Percentiles rank a stretch among this genome's conserved stretches.
Conservation (phyloP, 2,797 vertebrate species). For the Microchirus variegatus region DNA sequence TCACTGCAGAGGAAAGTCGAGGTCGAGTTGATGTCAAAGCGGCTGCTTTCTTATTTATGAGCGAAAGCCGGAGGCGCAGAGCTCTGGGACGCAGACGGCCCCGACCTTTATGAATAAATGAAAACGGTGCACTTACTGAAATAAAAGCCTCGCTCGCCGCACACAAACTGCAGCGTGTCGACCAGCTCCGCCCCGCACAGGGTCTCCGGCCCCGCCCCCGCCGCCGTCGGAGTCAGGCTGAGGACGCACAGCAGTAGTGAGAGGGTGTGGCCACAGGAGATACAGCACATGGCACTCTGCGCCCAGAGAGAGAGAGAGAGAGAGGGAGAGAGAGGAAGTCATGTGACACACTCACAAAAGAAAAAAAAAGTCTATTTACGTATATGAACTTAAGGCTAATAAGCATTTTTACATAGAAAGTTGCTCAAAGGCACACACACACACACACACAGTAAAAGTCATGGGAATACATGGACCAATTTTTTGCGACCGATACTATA, state of each 20-base stretch:
- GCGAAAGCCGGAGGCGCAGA: constrained; percentile 71
- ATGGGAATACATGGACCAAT: too few species aligned
- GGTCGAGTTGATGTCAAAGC: constrained; percentile 71
- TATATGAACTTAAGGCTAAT: too few species aligned
- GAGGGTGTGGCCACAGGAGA: constrained; percentile 91
- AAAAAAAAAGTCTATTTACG: too few species aligned
- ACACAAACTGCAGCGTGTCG: constrained; percentile 98
- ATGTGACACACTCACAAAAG: constrained; percentile 18
- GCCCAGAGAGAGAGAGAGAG: constrained; percentile 32
- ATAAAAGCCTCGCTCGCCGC: constrained; percentile 99
- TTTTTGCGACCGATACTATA: too few species aligned
- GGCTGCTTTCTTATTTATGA: constrained; percentile 84
- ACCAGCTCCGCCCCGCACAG: constrained; percentile 98
- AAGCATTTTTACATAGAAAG: too few species aligned
- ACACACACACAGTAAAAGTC: too few species aligned
- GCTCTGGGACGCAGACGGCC: constrained; percentile 72
- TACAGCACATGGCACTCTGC: constrained; percentile 92
- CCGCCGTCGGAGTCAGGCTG: constrained; percentile 89
- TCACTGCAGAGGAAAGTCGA: constrained; percentile 66
- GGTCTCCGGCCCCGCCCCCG: constrained; percentile 91
- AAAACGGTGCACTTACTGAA: constrained; percentile 97
- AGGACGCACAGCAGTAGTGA: constrained; percentile 97
- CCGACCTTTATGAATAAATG: constrained; percentile 86
- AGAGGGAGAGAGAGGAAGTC: constrained; percentile 13
- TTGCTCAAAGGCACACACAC: too few species aligned